phyloP scores from a whole-genome alignment of 2,888 invertebrate species.

The Drosophila peninsularis region DNA sequence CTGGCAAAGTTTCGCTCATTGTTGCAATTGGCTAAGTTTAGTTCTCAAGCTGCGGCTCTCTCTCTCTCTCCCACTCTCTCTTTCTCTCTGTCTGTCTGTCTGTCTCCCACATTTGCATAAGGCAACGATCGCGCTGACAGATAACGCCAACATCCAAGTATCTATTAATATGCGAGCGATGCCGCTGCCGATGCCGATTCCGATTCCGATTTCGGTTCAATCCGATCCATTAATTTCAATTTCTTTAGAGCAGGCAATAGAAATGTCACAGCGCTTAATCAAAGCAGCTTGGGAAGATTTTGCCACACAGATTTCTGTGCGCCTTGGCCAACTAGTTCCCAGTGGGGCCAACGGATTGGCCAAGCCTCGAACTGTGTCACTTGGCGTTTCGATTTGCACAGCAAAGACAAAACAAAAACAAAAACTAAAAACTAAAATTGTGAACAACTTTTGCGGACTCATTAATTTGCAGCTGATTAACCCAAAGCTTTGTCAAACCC shows the following conservation, averaged over 20 bases:
- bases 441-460: constrained; percentile 25
- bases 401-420: not conserved
- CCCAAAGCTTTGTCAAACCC: constrained; percentile 40
- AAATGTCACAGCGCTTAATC: constrained; percentile 77
- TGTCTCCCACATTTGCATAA: constrained; percentile 43
- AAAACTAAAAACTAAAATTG: constrained; percentile 5
- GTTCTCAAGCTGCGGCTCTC: constrained; percentile 6
- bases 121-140: constrained; percentile 27
- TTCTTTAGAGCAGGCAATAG: constrained; percentile 60
- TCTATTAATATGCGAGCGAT: constrained; percentile 57
- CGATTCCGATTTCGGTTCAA: constrained; percentile 53
- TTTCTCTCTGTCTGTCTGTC: not conserved
- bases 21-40: constrained; percentile 28
- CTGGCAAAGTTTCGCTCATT: constrained; percentile 9
- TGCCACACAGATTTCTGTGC: constrained; percentile 18
- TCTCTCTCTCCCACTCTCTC: not conserved
- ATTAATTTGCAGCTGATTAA: constrained; percentile 49
- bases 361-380: constrained; percentile 34
- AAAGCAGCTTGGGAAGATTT: constrained; percentile 76
- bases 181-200: constrained; percentile 20
- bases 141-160: constrained; percentile 41
- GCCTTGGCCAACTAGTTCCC: constrained; percentile 63
- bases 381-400: constrained; percentile 22
- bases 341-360: constrained; percentile 41
- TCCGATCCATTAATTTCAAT: constrained; percentile 73